Conservation (phyloP, 2,113 vertebrate genomes). For the Coptodon bakossiorum region DNA sequence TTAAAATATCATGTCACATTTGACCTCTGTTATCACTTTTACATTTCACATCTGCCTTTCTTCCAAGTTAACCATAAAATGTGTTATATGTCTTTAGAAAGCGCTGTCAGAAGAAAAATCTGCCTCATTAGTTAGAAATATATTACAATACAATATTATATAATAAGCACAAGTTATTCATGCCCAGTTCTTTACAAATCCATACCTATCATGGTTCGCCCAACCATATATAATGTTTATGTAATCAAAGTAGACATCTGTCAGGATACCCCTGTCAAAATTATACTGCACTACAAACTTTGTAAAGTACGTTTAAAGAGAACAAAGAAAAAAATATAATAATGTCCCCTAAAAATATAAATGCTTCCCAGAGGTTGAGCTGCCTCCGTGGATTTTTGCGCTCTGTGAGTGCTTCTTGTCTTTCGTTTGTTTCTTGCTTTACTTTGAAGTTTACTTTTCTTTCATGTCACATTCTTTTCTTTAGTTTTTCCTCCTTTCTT, state of each 20-base stretch:
- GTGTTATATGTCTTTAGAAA: neutral
- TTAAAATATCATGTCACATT: neutral
- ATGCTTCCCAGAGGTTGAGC: neutral
- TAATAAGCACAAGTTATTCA: neutral
- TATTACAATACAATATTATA: neutral
- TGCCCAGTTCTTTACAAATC: neutral
- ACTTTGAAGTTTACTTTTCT: neutral
- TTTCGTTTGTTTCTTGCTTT: accelerated
- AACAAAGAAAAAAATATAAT: neutral
- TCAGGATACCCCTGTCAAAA: neutral
- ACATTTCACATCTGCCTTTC: neutral
- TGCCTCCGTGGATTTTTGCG: neutral
- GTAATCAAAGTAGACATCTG: neutral
- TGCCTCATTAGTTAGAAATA: neutral
- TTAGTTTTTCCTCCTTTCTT: neutral
- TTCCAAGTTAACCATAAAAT: neutral
- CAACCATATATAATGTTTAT: neutral
- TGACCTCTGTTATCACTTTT: neutral
- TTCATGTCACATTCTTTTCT: neutral
- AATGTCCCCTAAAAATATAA: neutral
- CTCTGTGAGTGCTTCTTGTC: neutral
- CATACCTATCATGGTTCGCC: accelerated
- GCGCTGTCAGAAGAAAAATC: neutral
- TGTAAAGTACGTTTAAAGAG: neutral
- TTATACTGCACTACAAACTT: neutral